Evolutionary conservation across 2,888 invertebrate species (phyloP).

Genomic region (Netelia melanura): DNA sequence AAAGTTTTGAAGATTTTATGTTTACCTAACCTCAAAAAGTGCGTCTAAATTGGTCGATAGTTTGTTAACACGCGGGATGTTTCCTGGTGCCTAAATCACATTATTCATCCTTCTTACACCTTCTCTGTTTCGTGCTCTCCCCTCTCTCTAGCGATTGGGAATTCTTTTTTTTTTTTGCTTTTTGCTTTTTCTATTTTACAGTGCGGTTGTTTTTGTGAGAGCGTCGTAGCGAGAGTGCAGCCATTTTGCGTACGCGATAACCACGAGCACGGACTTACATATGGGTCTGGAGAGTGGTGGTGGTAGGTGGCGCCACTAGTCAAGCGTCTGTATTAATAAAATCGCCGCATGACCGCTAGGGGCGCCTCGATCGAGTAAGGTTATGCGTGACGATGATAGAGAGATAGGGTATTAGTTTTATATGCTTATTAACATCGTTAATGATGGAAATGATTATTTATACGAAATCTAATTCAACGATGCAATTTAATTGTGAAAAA

Average conservation of each 20-base stretch:
- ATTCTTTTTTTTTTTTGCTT: background rate
- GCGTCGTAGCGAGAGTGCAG: constrained; percentile 5
- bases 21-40: background rate
- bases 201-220: constrained; percentile 5
- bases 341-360: no score
- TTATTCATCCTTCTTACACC: background rate
- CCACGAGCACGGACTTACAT: background rate
- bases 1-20: background rate
- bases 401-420: no score
- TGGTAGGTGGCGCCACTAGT: no score
- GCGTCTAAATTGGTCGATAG: no score
- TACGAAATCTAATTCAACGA: no score
- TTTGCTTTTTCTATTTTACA: background rate
- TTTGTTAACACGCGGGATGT: background rate
- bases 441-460: no score
- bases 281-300: no score
- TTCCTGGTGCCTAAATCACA: background rate
- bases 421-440: no score
- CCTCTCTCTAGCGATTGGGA: background rate
- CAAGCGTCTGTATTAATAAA: no score
- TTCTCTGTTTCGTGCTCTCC: background rate
- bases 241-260: background rate
- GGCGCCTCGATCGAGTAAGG: no score
- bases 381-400: no score
- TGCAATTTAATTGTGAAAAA: no score